Conservation (phyloP, 2,797 vertebrate genomes). For the Pempheris klunzingeri region DNA sequence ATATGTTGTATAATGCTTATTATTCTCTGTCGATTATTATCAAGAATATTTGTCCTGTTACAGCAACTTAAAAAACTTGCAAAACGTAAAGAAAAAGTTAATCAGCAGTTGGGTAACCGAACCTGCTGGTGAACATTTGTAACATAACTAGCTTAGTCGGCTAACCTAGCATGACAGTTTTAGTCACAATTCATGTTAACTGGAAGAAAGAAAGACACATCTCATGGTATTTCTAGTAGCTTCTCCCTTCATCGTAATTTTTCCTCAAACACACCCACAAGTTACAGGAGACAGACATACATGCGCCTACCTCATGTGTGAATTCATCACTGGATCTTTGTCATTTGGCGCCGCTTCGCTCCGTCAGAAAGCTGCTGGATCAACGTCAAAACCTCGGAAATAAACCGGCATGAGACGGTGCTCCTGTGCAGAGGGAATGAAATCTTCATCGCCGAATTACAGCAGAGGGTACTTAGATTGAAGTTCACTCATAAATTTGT, state of each 20-base stretch:
- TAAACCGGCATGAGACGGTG: constrained; percentile 9
- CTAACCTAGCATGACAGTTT: neutral
- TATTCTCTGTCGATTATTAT: neutral
- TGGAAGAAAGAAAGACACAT: neutral
- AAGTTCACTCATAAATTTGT: neutral
- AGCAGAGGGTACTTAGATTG: rapidly evolving
- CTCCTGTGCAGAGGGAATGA: neutral
- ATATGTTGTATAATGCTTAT: neutral
- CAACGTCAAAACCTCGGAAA: neutral
- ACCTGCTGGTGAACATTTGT: neutral
- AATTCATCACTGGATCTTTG: constrained; percentile 16
- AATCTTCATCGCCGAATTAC: constrained; percentile 11
- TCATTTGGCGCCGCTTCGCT: constrained; percentile 30
- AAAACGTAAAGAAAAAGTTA: neutral
- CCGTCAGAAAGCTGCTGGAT: neutral
- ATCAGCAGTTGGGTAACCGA: neutral
- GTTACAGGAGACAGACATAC: too few relatives aligned
- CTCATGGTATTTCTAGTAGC: rapidly evolving
- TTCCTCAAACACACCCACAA: neutral
- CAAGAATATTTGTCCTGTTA: neutral
- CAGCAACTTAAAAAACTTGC: neutral
- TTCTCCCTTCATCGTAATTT: too few relatives aligned
- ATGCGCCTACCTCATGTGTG: neutral
- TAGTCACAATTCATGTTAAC: neutral
- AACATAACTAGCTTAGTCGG: neutral